Conservation (phyloP, 1,140 invertebrate species). For the Heliconius hermathena region DNA sequence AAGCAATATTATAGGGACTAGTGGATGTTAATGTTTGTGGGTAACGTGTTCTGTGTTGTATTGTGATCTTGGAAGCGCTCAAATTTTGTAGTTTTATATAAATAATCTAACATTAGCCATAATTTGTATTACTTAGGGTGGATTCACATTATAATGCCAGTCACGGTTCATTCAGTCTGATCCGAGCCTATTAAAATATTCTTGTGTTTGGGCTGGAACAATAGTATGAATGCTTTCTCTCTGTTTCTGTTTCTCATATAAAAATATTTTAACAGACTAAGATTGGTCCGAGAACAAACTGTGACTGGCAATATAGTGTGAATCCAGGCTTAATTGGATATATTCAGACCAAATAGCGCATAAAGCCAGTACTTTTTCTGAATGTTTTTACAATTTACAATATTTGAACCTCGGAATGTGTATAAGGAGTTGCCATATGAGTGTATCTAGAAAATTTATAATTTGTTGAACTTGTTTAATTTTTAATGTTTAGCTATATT, state of each 20-base stretch:
- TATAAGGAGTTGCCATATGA: conserved; percentile 49
- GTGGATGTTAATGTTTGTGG: conserved; percentile 40
- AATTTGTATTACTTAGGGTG: conserved; percentile 36
- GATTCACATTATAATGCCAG: no score
- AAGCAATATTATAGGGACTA: conserved; percentile 45
- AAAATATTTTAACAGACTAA: no score
- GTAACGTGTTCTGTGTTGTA: conserved; percentile 45
- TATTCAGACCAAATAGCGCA: conserved; percentile 44
- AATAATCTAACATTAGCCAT: conserved; percentile 41
- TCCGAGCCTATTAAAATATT: no score
- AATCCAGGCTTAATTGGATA: conserved; percentile 16
- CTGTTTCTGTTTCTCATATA: no score
- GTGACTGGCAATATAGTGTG: no score
- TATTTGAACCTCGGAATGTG: conserved; percentile 12
- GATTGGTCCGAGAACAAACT: no score
- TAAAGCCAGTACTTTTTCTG: conserved; percentile 16
- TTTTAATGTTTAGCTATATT: conserved; percentile 48
- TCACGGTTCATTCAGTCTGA: no score
- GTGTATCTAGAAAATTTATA: conserved; percentile 49
- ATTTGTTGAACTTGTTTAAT: conserved; percentile 56
- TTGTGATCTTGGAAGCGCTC: conserved; percentile 68
- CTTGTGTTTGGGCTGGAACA: no score
- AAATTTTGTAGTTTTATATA: conserved; percentile 75
- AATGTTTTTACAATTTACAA: conserved; percentile 26
- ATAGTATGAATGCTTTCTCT: no score